A percentile compares a stretch with the other conserved stretches of the same genome.
phyloP scores from a whole-genome alignment of 2,797 vertebrate species.

The Meriones psammophilus region DNA sequence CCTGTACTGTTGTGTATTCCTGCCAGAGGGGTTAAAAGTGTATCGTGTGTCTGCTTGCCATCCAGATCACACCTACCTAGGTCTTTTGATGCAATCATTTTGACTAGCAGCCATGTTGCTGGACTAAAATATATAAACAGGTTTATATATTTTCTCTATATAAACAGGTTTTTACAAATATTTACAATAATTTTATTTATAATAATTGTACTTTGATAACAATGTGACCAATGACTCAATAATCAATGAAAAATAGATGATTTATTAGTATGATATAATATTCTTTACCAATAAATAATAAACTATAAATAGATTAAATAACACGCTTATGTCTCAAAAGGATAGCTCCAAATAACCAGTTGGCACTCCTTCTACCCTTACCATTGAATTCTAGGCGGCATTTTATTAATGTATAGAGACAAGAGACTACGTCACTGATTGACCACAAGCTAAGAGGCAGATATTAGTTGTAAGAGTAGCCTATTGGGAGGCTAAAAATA shows the following conservation, averaged over 20 bases:
- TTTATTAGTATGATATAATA: background rate
- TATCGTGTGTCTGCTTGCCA: too few relatives aligned
- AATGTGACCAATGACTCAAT: background rate
- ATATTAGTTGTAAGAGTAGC: background rate
- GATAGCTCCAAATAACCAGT: background rate
- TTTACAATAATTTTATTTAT: background rate
- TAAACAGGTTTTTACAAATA: background rate
- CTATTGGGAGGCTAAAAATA: background rate
- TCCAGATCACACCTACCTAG: too few relatives aligned
- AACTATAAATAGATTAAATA: background rate
- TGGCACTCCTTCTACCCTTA: background rate
- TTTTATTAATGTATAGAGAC: background rate
- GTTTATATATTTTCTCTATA: background rate
- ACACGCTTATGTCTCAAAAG: background rate
- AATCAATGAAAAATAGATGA: background rate
- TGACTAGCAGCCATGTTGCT: too few relatives aligned
- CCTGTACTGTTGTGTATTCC: too few relatives aligned
- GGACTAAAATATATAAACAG: background rate
- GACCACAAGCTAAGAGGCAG: background rate
- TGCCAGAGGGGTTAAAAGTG: too few relatives aligned
- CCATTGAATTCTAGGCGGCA: background rate
- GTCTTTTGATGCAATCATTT: too few relatives aligned
- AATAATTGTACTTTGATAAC: background rate
- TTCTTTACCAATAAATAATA: background rate
- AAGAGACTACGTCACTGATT: background rate